Percentiles rank a stretch among this genome's conserved stretches.
These are phyloP conservation scores for Dicyrtomina minuta DNA, from an alignment of 2,888 invertebrate species.

Conservation along the genomic window DNA sequence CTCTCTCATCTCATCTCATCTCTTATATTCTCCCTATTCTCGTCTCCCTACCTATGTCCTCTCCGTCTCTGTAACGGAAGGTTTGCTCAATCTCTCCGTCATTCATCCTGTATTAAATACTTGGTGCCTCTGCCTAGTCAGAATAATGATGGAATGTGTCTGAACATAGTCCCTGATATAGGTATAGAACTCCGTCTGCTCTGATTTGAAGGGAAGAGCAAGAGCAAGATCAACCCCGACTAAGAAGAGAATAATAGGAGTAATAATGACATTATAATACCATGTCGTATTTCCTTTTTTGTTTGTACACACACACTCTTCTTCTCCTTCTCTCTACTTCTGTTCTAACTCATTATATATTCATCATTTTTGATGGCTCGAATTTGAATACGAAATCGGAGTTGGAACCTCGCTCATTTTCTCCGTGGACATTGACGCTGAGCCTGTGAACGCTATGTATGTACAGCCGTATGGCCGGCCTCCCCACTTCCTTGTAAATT, in stretches of 20 bases:
- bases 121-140: neutral
- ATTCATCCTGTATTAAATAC: too few species aligned
- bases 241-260: constrained; percentile 6
- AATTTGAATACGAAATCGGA: neutral
- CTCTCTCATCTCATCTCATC: neutral
- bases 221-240: too few species aligned
- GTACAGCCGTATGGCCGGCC: too few species aligned
- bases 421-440: too few species aligned
- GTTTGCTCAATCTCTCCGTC: neutral
- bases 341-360: constrained; percentile 35
- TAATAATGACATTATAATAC: constrained; percentile 17
- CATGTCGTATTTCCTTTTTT: neutral
- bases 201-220: neutral
- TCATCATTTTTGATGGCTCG: constrained; percentile 26
- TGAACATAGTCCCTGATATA: neutral
- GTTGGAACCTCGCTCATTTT: too few species aligned
- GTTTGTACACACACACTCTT: too few species aligned
- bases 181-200: neutral
- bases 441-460: too few species aligned
- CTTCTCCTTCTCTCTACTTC: too few species aligned
- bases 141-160: neutral
- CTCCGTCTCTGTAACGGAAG: too few species aligned
- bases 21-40: neutral
- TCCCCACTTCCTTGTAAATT: constrained; percentile 18
- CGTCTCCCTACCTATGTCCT: neutral